Evolutionary conservation across 2,113 vertebrate species (phyloP), one percentile per base, ranked within the genome.

Genomic region (Tupaia chinensis): DNA sequence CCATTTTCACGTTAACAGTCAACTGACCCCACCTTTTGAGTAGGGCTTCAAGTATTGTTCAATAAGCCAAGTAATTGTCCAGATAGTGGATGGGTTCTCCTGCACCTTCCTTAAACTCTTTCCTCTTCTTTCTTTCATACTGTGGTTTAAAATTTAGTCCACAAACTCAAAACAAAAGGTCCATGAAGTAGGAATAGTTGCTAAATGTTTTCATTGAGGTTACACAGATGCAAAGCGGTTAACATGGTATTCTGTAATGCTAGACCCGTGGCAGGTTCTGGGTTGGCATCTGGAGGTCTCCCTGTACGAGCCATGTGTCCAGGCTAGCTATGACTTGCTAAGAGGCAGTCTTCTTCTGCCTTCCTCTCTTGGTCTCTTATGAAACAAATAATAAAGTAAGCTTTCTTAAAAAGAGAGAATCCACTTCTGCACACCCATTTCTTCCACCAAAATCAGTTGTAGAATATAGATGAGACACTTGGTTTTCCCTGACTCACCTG

Each of bases 371-470:
- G 44, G 44, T 44, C 44, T 44, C 44, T 44, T 44, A 44, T 44
- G 44, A 44, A 44, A 44, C 44, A 44, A 44, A 44, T 44, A 44
- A 44, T 44, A 44, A 44, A 44, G 5, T 44, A 44, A 44, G 44
- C 44, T 44, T 44, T 44, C 44, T 44, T 44, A 44, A 44, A 25
- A 80, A 95, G 83, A 87, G 5, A 61, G 23, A 15, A 19, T 74
- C 17, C 12, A 76, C 17, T 90, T 93, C 83, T 69, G 25, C 74
- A 25, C 58, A 5, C 1, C 8, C 4, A 1, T 44, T 88, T 77
- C 23, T 61, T 92, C 66, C 65, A 82, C 63, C 65, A 96, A 84
- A 95, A 88, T 90, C 78, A 78, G n/a, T 87, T 82, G 3, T 61
- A 90, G 20, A 56, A 69, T 78, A 80, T 56, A 86, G 19, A 70